Conservation (phyloP, 2,888 invertebrate species). For the Thereva nobilitata region DNA sequence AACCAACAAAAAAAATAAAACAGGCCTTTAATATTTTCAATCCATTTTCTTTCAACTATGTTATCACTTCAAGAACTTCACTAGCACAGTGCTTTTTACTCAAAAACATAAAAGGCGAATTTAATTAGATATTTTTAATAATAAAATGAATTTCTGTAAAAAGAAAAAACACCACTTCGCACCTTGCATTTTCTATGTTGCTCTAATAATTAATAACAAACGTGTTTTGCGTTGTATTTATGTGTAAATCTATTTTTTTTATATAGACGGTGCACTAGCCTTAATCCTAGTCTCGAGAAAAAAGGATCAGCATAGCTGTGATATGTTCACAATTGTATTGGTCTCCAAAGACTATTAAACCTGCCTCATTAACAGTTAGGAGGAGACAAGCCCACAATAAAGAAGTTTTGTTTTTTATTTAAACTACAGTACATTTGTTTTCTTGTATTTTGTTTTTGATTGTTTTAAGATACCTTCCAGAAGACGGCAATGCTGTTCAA, state of each 20-base stretch:
- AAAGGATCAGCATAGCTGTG: constrained; percentile 29
- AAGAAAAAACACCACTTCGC: no score
- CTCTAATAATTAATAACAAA: neutral
- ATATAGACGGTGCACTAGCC: constrained; percentile 30
- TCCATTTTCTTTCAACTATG: no score
- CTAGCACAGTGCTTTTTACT: no score
- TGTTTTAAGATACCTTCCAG: constrained; percentile 57
- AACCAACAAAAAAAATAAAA: no score
- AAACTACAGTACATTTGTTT: constrained; percentile 43
- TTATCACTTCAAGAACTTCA: no score
- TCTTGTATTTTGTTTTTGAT: constrained; percentile 43
- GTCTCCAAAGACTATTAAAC: constrained; percentile 8
- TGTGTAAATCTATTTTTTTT: neutral
- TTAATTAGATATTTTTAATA: no score
- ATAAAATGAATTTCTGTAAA: no score
- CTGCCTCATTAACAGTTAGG: constrained; percentile 12
- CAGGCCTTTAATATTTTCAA: no score
- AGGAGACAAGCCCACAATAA: constrained; percentile 21
- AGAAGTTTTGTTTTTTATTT: constrained; percentile 29
- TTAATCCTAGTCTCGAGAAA: constrained; percentile 46
- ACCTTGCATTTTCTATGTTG: no score
- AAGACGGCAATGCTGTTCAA: constrained; percentile 57
- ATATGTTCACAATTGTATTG: constrained; percentile 1
- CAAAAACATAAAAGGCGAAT: no score
- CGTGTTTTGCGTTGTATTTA: constrained; percentile 17